These are phyloP conservation scores for Myrmophylax atrothorax DNA, from an alignment of 2,113 vertebrate genomes.

Conservation along the genomic window DNA sequence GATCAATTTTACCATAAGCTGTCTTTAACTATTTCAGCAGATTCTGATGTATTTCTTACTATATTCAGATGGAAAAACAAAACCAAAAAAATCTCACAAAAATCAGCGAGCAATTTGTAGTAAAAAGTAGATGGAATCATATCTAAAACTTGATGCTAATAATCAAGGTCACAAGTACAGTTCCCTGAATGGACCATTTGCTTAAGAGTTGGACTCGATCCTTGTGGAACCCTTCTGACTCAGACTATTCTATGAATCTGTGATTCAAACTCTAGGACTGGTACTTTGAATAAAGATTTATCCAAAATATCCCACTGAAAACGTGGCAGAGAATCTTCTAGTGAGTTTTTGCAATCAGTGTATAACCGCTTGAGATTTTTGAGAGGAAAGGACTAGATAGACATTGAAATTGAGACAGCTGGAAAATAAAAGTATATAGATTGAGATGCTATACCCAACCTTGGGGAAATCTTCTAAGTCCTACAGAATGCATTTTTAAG, in stretches of 20 bases:
- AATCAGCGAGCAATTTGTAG: not conserved
- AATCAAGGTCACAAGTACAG: not conserved
- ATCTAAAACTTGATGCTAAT: not conserved
- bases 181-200: not conserved
- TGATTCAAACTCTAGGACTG: not conserved
- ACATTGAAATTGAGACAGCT: not conserved
- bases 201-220: not conserved
- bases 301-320: not conserved
- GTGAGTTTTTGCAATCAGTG: not conserved
- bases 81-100: not conserved
- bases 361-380: not conserved
- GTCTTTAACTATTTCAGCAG: not conserved
- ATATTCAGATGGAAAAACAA: not conserved
- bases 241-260: not conserved
- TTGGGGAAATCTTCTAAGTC: rapidly evolving
- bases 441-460: not conserved
- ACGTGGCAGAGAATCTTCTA: rapidly evolving
- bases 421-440: not conserved
- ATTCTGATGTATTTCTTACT: not conserved
- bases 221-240: not conserved
- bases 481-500: not conserved
- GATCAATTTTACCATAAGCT: not conserved
- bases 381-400: not conserved
- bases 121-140: not conserved
- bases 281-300: not conserved